These are phyloP conservation scores for Squalus acanthias DNA, from an alignment of 2,797 vertebrate species.

Conservation along the genomic window DNA sequence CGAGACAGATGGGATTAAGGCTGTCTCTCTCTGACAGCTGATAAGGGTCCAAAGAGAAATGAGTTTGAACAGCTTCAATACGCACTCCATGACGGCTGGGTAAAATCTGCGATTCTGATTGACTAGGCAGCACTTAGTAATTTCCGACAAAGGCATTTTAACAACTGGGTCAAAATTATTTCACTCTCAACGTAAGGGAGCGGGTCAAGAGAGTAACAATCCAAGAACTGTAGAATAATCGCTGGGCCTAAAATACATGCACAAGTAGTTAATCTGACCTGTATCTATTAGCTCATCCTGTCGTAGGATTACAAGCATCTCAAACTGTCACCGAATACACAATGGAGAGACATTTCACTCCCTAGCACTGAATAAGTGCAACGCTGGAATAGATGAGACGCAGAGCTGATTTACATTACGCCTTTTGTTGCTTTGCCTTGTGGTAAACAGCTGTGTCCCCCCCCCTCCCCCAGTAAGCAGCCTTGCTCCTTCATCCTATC, in stretches of 20 bases:
- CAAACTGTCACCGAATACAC: not conserved
- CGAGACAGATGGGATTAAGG: not conserved
- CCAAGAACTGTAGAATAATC: not conserved
- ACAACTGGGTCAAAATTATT: not conserved
- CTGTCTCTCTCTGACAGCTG: not conserved
- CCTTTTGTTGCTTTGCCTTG: not conserved
- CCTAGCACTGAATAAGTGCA: not conserved
- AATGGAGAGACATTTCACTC: not conserved
- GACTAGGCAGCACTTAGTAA: not conserved
- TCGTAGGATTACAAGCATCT: not conserved
- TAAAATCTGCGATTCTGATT: not conserved
- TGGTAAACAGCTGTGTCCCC: no score
- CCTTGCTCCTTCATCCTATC: not conserved
- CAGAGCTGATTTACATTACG: not conserved
- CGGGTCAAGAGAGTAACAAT: not conserved
- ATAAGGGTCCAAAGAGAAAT: not conserved
- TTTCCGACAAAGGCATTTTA: conserved; percentile 17
- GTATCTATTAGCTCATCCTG: not conserved
- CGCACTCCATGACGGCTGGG: not conserved
- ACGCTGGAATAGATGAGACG: not conserved
- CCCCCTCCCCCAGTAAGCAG: not conserved
- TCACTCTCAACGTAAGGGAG: not conserved
- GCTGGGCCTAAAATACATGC: not conserved
- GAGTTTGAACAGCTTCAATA: not conserved
- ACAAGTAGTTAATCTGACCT: not conserved